These are phyloP conservation scores for Tetragonisca angustula DNA, from an alignment of 2,888 invertebrate genomes.

Conservation along the genomic window DNA sequence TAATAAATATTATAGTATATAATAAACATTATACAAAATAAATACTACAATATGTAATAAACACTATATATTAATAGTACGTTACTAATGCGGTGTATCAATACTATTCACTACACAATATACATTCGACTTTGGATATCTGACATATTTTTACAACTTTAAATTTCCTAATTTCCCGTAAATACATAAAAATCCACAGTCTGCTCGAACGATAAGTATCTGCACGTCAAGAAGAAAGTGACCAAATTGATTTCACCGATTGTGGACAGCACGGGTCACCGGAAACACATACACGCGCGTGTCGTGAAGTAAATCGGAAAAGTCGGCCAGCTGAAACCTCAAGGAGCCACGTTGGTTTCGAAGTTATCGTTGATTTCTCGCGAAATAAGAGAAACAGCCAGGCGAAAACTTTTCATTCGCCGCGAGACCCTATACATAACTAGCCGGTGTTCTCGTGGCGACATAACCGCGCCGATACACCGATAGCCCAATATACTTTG, in stretches of 20 bases:
- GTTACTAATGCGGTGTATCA: too few relatives aligned
- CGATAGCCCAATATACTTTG: slow-evolving; percentile 39
- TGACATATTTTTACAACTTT: too few relatives aligned
- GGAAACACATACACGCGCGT: not conserved
- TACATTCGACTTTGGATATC: too few relatives aligned
- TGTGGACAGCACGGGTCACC: not conserved
- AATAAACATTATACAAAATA: too few relatives aligned
- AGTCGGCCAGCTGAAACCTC: slow-evolving; percentile 3
- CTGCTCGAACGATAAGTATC: not conserved
- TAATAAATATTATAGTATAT: too few relatives aligned
- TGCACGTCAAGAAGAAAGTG: not conserved
- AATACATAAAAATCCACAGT: too few relatives aligned
- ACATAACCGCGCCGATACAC: slow-evolving; percentile 60
- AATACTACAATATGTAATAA: too few relatives aligned
- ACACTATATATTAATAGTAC: too few relatives aligned
- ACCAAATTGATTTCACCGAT: not conserved
- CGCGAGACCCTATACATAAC: slow-evolving; percentile 42
- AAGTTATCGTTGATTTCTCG: slow-evolving; percentile 34
- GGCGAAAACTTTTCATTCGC: slow-evolving; percentile 49
- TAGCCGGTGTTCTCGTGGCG: slow-evolving; percentile 34
- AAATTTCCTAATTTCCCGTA: too few relatives aligned
- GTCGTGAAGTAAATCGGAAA: not conserved
- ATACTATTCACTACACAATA: too few relatives aligned
- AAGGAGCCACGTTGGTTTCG: not conserved
- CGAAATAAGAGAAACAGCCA: slow-evolving; percentile 33